Evolutionary conservation across 2,888 invertebrate species (phyloP).

Genomic region (Ophion ventricosus): DNA sequence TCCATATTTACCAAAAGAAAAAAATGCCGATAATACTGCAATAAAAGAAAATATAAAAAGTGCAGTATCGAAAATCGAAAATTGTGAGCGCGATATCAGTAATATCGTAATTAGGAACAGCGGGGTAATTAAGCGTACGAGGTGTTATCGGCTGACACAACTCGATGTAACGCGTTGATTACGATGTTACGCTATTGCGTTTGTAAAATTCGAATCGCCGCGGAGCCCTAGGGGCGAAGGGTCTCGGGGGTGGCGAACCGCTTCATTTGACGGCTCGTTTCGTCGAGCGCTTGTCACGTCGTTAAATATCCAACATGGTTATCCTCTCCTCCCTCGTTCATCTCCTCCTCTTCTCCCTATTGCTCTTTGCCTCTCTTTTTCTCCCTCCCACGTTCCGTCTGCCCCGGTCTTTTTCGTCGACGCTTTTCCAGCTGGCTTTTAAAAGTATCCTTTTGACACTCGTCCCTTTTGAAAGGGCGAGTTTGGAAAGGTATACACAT

Average conservation of each 20-base stretch:
- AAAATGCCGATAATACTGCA: background rate
- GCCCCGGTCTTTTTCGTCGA: background rate
- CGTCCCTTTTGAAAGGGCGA: slow-evolving; percentile 43
- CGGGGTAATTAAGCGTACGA: slow-evolving; percentile 23
- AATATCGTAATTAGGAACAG: slow-evolving; percentile 23
- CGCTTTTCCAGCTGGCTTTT: slow-evolving; percentile 26
- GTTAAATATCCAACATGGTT: slow-evolving; percentile 62
- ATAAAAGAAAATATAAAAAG: background rate
- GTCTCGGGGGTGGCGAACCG: slow-evolving; percentile 53
- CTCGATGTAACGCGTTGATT: slow-evolving; percentile 43
- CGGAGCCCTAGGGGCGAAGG: slow-evolving; percentile 4
- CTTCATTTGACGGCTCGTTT: slow-evolving; percentile 64
- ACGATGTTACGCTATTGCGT: slow-evolving; percentile 48
- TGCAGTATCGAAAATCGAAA: background rate
- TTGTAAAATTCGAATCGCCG: slow-evolving; percentile 60
- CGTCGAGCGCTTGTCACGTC: slow-evolving; percentile 64
- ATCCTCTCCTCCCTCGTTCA: slow-evolving; percentile 31
- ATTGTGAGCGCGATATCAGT: background rate
- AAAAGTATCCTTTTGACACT: slow-evolving; percentile 46
- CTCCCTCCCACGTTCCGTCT: background rate
- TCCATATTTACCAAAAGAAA: background rate
- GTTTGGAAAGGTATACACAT: slow-evolving; percentile 24
- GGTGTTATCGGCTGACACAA: slow-evolving; percentile 30
- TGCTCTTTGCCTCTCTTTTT: background rate
- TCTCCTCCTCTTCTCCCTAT: background rate